These are phyloP conservation scores for Tolypeutes matacus DNA, from an alignment of 2,797 vertebrate genomes.

Conservation along the genomic window DNA sequence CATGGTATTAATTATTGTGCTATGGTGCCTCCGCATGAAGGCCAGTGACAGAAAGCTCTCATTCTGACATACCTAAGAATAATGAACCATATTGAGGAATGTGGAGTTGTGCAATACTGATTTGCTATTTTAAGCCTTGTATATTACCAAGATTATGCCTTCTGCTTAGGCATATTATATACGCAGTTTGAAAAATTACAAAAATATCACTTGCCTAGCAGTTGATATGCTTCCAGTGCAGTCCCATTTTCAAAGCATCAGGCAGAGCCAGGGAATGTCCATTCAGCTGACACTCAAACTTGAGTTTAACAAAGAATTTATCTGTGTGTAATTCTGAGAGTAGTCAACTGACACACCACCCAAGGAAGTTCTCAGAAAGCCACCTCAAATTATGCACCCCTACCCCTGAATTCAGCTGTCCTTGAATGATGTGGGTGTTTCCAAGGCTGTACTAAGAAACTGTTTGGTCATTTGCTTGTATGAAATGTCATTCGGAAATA, in stretches of 20 bases:
- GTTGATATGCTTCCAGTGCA: conserved; percentile 21
- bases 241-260: conserved; percentile 61
- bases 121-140: conserved; percentile 65
- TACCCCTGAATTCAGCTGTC: background rate
- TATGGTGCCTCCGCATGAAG: background rate
- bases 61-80: conserved; percentile 57
- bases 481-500: conserved; percentile 57
- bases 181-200: conserved; percentile 60
- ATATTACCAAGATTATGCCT: conserved; percentile 56
- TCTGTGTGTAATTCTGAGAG: conserved; percentile 24
- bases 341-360: background rate
- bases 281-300: conserved; percentile 40
- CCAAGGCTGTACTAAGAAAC: conserved; percentile 39
- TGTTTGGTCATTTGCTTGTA: conserved; percentile 45
- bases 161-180: conserved; percentile 65
- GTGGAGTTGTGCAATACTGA: conserved; percentile 44
- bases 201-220: conserved; percentile 73
- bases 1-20: conserved; percentile 7
- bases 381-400: background rate
- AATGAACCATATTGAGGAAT: conserved; percentile 28
- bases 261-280: background rate
- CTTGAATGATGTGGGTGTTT: conserved; percentile 1
- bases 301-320: conserved; percentile 16
- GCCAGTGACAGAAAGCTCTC: conserved; percentile 13
- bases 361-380: conserved; percentile 26